phyloP scores from a whole-genome alignment of 2,888 invertebrate species.

The Arge pagana region DNA sequence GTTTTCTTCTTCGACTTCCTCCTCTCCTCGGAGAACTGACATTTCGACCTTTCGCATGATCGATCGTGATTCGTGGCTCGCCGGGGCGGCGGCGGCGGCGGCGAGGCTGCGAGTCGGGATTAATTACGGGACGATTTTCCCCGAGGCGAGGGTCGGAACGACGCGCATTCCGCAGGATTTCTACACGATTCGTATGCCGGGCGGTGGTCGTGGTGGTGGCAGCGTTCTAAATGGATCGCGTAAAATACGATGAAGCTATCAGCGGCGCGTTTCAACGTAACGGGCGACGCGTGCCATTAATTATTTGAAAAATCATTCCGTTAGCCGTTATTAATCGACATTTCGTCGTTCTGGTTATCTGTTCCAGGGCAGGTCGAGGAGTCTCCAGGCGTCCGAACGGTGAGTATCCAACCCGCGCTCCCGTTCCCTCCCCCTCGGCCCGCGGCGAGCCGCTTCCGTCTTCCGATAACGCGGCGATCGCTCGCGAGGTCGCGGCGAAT shows the following conservation, averaged over 20 bases:
- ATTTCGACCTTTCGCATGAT: slow-evolving; percentile 17
- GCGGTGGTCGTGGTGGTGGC: slow-evolving; percentile 26
- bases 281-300: slow-evolving; percentile 20
- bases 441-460: too few relatives aligned
- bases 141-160: too few relatives aligned
- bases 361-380: slow-evolving; percentile 43
- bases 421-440: neutral
- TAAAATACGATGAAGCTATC: slow-evolving; percentile 23
- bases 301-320: slow-evolving; percentile 25
- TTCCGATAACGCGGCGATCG: too few relatives aligned
- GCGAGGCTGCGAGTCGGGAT: slow-evolving; percentile 12
- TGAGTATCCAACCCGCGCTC: slow-evolving; percentile 35
- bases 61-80: slow-evolving; percentile 17
- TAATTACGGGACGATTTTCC: too few relatives aligned
- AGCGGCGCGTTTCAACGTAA: slow-evolving; percentile 9
- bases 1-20: too few relatives aligned
- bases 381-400: slow-evolving; percentile 39
- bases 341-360: slow-evolving; percentile 32
- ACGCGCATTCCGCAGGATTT: too few relatives aligned
- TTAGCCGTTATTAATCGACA: slow-evolving; percentile 20
- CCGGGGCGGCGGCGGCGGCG: slow-evolving; percentile 1
- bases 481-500: too few relatives aligned
- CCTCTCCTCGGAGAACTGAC: too few relatives aligned
- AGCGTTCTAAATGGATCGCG: slow-evolving; percentile 23
- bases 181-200: too few relatives aligned